A percentile compares a stretch with the other conserved stretches of the same genome.
phyloP scores from a whole-genome alignment of 92 coral and sea anemone species.

The Scolanthus callimorphus region DNA sequence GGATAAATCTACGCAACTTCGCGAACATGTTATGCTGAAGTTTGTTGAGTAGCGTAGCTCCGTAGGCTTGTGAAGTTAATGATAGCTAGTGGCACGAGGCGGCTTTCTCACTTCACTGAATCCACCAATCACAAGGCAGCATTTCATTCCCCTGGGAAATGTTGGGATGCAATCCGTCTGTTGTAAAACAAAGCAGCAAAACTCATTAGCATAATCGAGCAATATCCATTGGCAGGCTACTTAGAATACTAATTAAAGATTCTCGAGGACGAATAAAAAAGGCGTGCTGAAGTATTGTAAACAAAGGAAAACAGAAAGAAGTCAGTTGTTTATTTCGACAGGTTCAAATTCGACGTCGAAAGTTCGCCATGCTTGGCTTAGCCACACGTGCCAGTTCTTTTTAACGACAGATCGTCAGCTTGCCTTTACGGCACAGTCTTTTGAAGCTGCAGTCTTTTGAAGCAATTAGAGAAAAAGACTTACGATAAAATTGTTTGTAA shows the following conservation, averaged over 20 bases:
- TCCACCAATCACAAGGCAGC: constrained; percentile 22
- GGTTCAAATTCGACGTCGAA: too few species aligned
- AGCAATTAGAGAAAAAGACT: too few species aligned
- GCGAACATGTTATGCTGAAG: too few species aligned
- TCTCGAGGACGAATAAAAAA: background rate
- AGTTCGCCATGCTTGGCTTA: background rate
- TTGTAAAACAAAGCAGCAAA: background rate
- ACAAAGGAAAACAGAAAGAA: too few species aligned
- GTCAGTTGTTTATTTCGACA: too few species aligned
- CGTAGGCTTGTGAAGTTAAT: background rate
- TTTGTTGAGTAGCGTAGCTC: background rate
- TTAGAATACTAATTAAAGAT: constrained; percentile 1
- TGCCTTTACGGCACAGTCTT: too few species aligned
- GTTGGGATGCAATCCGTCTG: background rate
- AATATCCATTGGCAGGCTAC: background rate
- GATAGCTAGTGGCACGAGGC: constrained; percentile 25
- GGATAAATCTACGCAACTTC: too few species aligned
- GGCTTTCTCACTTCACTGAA: background rate
- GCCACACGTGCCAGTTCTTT: background rate
- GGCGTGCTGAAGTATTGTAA: background rate
- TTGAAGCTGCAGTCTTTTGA: too few species aligned
- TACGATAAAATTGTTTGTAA: too few species aligned
- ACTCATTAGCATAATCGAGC: background rate
- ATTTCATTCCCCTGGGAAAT: constrained; percentile 27
- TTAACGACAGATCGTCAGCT: too few species aligned